A percentile compares a stretch with the other conserved stretches of the same genome.
These are phyloP conservation scores for Clitarchus hookeri DNA, from an alignment of 2,888 invertebrate genomes.

Conservation along the genomic window DNA sequence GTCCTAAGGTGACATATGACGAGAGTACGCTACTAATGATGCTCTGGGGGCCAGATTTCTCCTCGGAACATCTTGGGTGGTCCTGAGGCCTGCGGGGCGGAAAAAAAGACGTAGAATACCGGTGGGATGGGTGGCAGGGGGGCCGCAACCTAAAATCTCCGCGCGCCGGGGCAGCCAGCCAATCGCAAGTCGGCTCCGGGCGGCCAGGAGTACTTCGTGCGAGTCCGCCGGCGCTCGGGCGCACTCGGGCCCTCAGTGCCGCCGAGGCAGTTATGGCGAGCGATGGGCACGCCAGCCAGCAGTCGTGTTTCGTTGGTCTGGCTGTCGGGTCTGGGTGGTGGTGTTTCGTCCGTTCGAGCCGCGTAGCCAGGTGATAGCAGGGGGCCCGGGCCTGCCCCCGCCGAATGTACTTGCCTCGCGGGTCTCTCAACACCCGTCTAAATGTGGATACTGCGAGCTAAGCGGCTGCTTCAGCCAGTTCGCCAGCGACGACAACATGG, in stretches of 20 bases:
- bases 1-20: constrained; percentile 26
- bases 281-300: constrained; percentile 16
- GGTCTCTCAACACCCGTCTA: constrained; percentile 36
- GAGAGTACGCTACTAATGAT: constrained; percentile 9
- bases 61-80: constrained; percentile 40
- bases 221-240: constrained; percentile 34
- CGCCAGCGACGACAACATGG: constrained; percentile 33
- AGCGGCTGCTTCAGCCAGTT: constrained; percentile 26
- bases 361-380: background rate
- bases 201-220: constrained; percentile 20
- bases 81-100: constrained; percentile 28
- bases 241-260: constrained; percentile 17
- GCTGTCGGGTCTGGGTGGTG: background rate
- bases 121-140: background rate
- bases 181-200: background rate
- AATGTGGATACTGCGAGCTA: constrained; percentile 39
- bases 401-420: constrained; percentile 27
- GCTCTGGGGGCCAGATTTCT: constrained; percentile 16
- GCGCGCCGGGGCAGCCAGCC: background rate
- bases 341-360: background rate
- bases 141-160: background rate
- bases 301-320: constrained; percentile 18
- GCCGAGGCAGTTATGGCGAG: constrained; percentile 3
- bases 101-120: constrained; percentile 31
- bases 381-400: constrained; percentile 26